Conservation (phyloP, 1,140 invertebrate genomes). For the Globodera ellingtonae region DNA sequence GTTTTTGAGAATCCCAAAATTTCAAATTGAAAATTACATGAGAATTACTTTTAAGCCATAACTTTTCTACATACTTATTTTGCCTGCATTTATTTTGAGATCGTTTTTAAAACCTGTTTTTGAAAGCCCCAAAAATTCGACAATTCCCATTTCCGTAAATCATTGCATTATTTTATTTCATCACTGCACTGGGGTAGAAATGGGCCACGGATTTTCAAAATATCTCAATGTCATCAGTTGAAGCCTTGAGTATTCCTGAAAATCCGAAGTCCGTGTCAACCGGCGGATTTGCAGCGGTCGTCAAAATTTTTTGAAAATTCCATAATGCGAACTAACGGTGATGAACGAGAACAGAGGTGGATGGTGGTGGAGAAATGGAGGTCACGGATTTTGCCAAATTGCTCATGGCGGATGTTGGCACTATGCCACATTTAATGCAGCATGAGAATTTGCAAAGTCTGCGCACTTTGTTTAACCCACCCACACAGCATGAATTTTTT, state of each 20-base stretch:
- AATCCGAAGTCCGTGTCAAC: neutral
- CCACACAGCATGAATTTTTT: no score
- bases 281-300: neutral
- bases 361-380: neutral
- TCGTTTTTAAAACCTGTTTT: no score
- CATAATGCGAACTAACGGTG: neutral
- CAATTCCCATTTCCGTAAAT: no score
- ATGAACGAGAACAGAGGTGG: no score
- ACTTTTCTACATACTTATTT: no score
- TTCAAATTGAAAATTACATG: no score
- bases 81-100: no score
- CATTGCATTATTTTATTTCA: no score
- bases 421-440: neutral
- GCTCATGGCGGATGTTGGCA: neutral
- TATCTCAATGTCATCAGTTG: neutral
- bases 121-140: no score
- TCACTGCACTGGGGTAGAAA: neutral
- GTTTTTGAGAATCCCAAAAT: no score
- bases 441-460: conserved; percentile 3
- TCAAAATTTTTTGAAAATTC: neutral
- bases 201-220: neutral
- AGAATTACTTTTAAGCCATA: no score
- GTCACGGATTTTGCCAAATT: neutral
- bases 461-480: neutral
- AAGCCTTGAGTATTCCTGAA: neutral